Base-by-base conservation (phyloP, 2,113 vertebrate species). In the Psittacula cyanocephala region DNA sequence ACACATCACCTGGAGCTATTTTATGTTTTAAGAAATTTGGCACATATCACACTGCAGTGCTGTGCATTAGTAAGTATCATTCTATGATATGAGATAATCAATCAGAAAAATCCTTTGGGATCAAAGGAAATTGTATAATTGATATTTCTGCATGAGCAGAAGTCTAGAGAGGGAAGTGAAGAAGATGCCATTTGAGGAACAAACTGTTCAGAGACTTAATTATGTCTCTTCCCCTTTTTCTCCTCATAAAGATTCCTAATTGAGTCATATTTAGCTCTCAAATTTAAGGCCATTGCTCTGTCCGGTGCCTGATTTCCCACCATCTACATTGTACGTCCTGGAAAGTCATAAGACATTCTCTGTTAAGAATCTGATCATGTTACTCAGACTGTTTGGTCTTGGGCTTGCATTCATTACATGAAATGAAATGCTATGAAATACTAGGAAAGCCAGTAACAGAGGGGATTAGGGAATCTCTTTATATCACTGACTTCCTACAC, bases 111-210 rank as follows among this genome's bases (percentile, higher is more conserved):
- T 83, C 96, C 96, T 95, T 70, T 6, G 91, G 93, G 97, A 98
- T 97, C 97, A 98, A 97, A 97, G 86, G 22, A 94, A 96, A 91
- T 88, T 88, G 91, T 97, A 80, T 98, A 98, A 96, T 81, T 94
- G 93, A 93, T 89, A 94, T 93, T 97, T 97, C 74, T 87, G 23
- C 76, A 39, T 25, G 72, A 96, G 77, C 37, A 77, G 37, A 86
- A 92, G 44, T 20, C 4, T 49, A 64, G n/a, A 5, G 29, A 24
- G 28, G 8, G 14, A 86, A 86, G 46, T 79, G 65, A 97, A 91
- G 89, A 97, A 97, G 92, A 87, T 95, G 64, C 78, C 60, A 84
- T 97, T 97, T 97, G 88, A 96, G 87, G 89, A 96, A 93, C 82
- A 95, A 67, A 83, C 59, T 76, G 9, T 69, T 90, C 52, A 79